Evolutionary conservation across 30 jellyfish, hydroid and myxozoan species (phyloP), one percentile per base, ranked within the genome.

Genomic region (Turritopsis dohrnii): DNA sequence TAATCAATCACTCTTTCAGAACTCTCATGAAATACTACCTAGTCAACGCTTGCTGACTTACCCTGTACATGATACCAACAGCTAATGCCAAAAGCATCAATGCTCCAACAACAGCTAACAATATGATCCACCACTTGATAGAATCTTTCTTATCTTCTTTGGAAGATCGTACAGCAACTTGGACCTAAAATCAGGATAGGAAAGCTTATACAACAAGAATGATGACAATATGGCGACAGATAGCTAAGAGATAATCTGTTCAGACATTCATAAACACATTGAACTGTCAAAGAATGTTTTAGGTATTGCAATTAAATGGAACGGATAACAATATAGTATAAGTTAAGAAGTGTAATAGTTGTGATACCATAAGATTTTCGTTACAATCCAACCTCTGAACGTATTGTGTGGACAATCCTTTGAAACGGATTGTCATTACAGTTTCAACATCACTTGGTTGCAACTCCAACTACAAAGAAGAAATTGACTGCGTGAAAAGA

Each of bases 81-180:
- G 90, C 93, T 17, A 94, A 88, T 18, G 98, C 98, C 29, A 92
- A 79, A 17, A 92, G 83, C 31, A 89, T 77, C n/a, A 92, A 79
- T 16, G 96, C 98, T 72, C 96, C 98, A n/a, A 88, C 72, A 13
- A 92, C 89, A 1, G 96, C 88, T 18, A 92, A 81, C 71, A 92
- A 87, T 8, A 92, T 84, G 1, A 92, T 81, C 98, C 98, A 92
- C 98, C 98, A 92, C 21, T 92, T 91, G 9, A 90, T 88, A 69
- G 31, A n/a, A n/a, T 69, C 19, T n/a, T 23, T n/a, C 30, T 69
- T 27, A 9, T 19, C 77, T 9, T 69, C 77, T 69, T 69, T 69
- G 3, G 77, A 69, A 69, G 77, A 27, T 7, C 31, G 30, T 0
- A 69, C 28, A n/a, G 28, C 17, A 1, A 69, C n/a, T 0, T 69